These are phyloP conservation scores for Stichopus horrens DNA, from an alignment of 53 echinoderm and acorn worm species.

Conservation along the genomic window DNA sequence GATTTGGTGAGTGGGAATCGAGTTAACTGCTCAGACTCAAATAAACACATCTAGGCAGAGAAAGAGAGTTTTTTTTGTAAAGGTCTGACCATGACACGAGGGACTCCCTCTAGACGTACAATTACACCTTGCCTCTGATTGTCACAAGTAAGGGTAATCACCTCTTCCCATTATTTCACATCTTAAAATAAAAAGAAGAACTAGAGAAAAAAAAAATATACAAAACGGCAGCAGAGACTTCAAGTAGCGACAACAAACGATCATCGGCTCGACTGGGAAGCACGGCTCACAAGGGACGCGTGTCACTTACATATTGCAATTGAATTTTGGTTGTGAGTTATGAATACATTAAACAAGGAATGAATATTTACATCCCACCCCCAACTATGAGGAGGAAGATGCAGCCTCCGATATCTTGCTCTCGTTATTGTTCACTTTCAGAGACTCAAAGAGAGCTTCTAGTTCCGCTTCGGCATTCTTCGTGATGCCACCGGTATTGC, in stretches of 20 bases:
- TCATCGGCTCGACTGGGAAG: neutral
- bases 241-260: neutral
- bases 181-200: too few species aligned
- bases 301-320: conserved; percentile 29
- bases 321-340: conserved; percentile 28
- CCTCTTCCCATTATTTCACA: too few species aligned
- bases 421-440: conserved; percentile 34
- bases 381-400: neutral
- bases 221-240: neutral
- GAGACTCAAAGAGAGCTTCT: conserved; percentile 32
- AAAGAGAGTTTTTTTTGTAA: too few species aligned
- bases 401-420: neutral
- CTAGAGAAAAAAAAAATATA: too few species aligned
- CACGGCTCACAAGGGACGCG: neutral
- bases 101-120: too few species aligned
- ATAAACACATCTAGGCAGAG: too few species aligned
- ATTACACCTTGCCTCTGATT: too few species aligned
- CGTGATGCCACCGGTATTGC: neutral
- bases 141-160: too few species aligned
- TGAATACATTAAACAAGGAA: conserved; percentile 38
- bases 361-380: conserved; percentile 3
- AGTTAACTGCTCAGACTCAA: too few species aligned
- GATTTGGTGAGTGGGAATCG: too few species aligned
- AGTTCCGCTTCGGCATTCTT: conserved; percentile 24
- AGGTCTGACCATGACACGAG: too few species aligned